phyloP scores from a whole-genome alignment of 2,113 vertebrate species.

The Neotoma lepida region DNA sequence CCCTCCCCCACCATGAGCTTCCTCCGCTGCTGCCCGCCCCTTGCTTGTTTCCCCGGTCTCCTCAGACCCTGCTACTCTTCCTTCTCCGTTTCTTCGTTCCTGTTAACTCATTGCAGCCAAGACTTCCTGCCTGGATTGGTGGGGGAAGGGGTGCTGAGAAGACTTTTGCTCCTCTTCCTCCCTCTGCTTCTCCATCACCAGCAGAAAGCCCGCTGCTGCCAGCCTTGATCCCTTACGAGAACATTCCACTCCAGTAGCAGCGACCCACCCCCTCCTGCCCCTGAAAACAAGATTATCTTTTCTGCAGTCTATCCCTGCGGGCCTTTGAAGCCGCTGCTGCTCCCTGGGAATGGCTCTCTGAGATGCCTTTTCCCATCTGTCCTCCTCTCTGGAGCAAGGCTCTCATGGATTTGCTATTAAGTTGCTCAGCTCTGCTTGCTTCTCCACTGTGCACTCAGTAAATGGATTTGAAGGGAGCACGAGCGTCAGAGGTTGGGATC shows the following conservation, averaged over 20 bases:
- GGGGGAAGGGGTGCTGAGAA: background rate
- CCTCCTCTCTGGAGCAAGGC: background rate
- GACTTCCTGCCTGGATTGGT: constrained; percentile 70
- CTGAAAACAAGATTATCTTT: constrained; percentile 43
- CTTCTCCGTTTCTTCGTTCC: constrained; percentile 63
- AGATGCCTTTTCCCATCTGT: constrained; percentile 63
- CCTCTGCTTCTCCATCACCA: background rate
- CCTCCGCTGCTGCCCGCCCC: constrained; percentile 57
- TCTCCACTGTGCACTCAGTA: background rate
- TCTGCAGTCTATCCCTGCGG: constrained; percentile 4
- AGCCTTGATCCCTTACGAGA: constrained; percentile 28
- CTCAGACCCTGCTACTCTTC: constrained; percentile 58
- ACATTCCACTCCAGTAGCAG: constrained; percentile 42
- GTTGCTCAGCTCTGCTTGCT: background rate
- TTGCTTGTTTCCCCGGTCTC: constrained; percentile 51
- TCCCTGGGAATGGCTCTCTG: constrained; percentile 45
- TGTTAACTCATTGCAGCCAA: constrained; percentile 62
- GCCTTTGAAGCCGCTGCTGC: background rate
- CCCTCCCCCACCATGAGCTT: constrained; percentile 56
- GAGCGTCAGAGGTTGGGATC: constrained; percentile 33
- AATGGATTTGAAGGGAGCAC: background rate
- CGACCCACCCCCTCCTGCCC: background rate
- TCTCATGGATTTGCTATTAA: background rate
- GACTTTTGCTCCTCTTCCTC: background rate
- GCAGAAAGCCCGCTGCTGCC: constrained; percentile 12